Conservation (phyloP, 2,888 invertebrate genomes). For the Bugula neritina region DNA sequence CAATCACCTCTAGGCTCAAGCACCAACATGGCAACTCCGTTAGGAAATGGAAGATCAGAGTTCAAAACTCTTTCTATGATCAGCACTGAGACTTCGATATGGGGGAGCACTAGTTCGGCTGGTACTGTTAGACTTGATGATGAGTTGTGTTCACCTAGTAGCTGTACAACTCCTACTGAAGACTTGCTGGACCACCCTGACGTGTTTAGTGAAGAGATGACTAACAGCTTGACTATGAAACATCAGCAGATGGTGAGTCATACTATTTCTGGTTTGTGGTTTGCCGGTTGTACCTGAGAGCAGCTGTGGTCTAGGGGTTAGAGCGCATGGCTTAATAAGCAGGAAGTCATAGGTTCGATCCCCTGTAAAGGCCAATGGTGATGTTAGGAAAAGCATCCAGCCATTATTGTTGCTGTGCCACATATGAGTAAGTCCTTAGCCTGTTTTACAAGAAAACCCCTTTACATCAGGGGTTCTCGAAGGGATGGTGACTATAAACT, state of each 20-base stretch:
- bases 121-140: constrained; percentile 24
- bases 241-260: constrained; percentile 42
- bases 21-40: background rate
- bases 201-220: constrained; percentile 20
- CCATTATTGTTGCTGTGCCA: too few species aligned
- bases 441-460: too few species aligned
- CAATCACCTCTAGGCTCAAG: background rate
- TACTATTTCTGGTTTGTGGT: too few species aligned
- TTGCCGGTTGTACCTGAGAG: too few species aligned
- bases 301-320: too few species aligned
- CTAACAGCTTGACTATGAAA: constrained; percentile 35
- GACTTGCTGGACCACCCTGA: constrained; percentile 4
- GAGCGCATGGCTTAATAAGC: too few species aligned
- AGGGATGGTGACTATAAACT: too few species aligned
- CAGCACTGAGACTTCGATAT: constrained; percentile 26
- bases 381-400: too few species aligned
- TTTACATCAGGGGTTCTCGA: too few species aligned
- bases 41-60: background rate
- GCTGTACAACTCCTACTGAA: background rate
- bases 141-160: constrained; percentile 4
- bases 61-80: constrained; percentile 26
- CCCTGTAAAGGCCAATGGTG: too few species aligned
- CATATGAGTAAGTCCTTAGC: too few species aligned
- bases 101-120: constrained; percentile 26
- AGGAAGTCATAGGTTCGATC: too few species aligned